phyloP scores from a whole-genome alignment of 1,140 invertebrate species.

The Drosophila baimaii region DNA sequence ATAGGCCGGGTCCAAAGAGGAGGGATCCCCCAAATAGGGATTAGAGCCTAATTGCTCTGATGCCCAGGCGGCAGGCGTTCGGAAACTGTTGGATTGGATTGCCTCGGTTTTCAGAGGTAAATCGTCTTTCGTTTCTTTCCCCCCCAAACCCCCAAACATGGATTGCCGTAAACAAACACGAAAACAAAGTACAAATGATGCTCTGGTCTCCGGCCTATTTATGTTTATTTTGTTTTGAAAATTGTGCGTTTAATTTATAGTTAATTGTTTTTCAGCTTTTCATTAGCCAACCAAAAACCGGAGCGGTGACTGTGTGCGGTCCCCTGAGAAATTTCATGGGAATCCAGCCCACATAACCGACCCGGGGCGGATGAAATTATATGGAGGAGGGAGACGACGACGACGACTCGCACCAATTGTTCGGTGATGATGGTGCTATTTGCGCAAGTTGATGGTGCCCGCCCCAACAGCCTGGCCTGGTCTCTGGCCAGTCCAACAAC shows the following conservation, averaged over 20 bases:
- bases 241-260: conserved; percentile 82
- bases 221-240: conserved; percentile 82
- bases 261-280: conserved; percentile 80
- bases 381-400: neutral
- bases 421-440: conserved; percentile 68
- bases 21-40: conserved; percentile 19
- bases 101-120: conserved; percentile 42
- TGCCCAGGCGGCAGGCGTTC: conserved; percentile 8
- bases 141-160: conserved; percentile 7
- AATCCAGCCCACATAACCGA: conserved; percentile 45
- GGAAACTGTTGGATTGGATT: no score
- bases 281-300: conserved; percentile 72
- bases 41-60: conserved; percentile 62
- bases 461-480: conserved; percentile 1
- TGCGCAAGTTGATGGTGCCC: conserved; percentile 73
- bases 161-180: conserved; percentile 64
- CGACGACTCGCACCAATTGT: conserved; percentile 58
- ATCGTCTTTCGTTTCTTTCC: conserved; percentile 47
- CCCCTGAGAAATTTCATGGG: conserved; percentile 61
- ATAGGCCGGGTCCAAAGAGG: conserved; percentile 19
- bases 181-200: conserved; percentile 64
- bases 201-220: conserved; percentile 57
- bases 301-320: conserved; percentile 76
- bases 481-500: conserved; percentile 31
- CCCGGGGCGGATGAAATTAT: conserved; percentile 41